Percentiles rank a stretch among this genome's conserved stretches.
phyloP scores from a whole-genome alignment of 2,797 vertebrate genomes.

The Danio jaintianensis region DNA sequence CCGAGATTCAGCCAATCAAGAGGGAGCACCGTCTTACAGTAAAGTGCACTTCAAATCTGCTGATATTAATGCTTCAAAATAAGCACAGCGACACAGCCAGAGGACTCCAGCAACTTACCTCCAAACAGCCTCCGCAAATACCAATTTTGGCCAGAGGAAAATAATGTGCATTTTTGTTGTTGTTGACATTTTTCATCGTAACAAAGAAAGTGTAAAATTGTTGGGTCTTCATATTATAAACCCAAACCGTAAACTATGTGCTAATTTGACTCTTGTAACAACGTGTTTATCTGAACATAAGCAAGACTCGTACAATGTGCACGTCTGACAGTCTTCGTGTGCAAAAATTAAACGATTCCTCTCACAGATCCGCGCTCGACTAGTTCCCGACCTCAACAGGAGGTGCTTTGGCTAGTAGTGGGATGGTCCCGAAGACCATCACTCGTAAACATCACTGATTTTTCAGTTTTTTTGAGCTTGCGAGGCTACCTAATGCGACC shows the following conservation, averaged over 20 bases:
- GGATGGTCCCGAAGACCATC: constrained; percentile 40
- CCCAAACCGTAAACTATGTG: constrained; percentile 28
- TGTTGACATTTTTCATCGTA: constrained; percentile 19
- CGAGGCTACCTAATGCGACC: constrained; percentile 94
- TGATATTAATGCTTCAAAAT: constrained; percentile 75
- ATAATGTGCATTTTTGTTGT: constrained; percentile 42
- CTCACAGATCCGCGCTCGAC: constrained; percentile 42
- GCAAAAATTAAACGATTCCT: constrained; percentile 70
- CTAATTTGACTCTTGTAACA: constrained; percentile 50
- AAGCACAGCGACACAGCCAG: constrained; percentile 67
- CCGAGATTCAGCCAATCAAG: constrained; percentile 27
- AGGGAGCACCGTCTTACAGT: constrained; percentile 69
- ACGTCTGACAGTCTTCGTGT: constrained; percentile 67
- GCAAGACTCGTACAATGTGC: constrained; percentile 41
- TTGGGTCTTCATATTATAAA: constrained; percentile 29
- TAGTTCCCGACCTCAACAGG: constrained; percentile 2
- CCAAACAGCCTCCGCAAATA: constrained; percentile 54
- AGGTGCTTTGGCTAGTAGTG: constrained; percentile 40
- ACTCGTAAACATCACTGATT: constrained; percentile 53
- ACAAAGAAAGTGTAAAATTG: constrained; percentile 33
- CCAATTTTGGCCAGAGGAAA: constrained; percentile 50
- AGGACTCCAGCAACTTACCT: constrained; percentile 57
- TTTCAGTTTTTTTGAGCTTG: constrained; percentile 1
- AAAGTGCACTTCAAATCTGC: constrained; percentile 80
- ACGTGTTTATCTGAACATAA: constrained; percentile 50